Evolutionary conservation across 2,888 invertebrate species (phyloP).

Genomic region (Fragum sueziense): DNA sequence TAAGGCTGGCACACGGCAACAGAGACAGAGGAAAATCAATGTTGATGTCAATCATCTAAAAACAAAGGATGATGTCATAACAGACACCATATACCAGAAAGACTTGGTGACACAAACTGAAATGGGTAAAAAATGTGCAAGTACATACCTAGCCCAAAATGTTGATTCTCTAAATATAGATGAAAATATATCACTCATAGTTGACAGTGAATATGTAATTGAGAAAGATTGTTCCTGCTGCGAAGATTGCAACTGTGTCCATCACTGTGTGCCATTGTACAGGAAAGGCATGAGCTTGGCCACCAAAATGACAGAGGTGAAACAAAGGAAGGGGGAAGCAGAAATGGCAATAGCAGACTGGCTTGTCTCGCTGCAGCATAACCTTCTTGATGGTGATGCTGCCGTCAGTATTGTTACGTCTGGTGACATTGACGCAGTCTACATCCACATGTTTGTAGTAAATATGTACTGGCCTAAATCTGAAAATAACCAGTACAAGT

Average conservation of each 20-base stretch:
- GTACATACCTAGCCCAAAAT: slow-evolving; percentile 35
- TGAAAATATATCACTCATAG: not conserved
- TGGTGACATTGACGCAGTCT: slow-evolving; percentile 23
- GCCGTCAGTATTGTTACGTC: slow-evolving; percentile 17
- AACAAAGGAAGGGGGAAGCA: slow-evolving; percentile 25
- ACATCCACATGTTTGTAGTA: slow-evolving; percentile 7
- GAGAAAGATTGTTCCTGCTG: not conserved
- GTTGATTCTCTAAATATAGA: not conserved
- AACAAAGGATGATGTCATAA: not conserved
- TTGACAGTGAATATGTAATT: not conserved
- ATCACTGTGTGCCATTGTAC: not conserved
- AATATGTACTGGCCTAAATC: not conserved
- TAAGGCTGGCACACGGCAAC: not conserved
- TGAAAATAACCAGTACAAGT: not conserved
- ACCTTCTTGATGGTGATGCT: not conserved
- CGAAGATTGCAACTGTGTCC: not conserved
- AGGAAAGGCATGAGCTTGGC: not conserved
- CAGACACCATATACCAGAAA: not conserved
- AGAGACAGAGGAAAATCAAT: not conserved
- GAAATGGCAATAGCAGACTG: slow-evolving; percentile 7
- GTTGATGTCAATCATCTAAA: not conserved
- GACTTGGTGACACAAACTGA: slow-evolving; percentile 17
- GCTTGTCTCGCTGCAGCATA: not conserved
- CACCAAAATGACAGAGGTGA: not conserved
- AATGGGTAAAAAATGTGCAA: slow-evolving; percentile 20